Percentiles rank a stretch among this genome's conserved stretches.
phyloP scores from a whole-genome alignment of 2,797 vertebrate species.

The Clamator glandarius region DNA sequence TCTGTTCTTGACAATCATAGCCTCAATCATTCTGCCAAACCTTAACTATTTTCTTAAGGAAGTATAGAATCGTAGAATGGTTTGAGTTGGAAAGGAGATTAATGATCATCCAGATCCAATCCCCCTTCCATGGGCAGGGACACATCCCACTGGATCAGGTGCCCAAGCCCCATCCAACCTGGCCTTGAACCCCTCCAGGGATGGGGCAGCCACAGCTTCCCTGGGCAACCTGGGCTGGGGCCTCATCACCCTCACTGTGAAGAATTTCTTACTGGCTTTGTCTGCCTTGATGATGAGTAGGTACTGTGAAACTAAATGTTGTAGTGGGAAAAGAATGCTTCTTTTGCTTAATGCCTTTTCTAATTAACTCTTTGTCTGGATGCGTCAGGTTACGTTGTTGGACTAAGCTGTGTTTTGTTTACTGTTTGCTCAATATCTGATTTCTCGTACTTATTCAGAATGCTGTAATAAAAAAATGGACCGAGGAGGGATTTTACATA shows the following conservation, averaged over 20 bases:
- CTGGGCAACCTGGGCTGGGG: no score
- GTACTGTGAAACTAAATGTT: neutral
- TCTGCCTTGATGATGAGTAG: neutral
- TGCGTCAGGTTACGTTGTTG: neutral
- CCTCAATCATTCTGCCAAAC: neutral
- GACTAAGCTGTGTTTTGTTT: neutral
- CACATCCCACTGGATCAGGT: no score
- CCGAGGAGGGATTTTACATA: neutral
- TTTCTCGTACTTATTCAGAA: fast-evolving
- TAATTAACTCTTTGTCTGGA: neutral
- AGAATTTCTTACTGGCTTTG: neutral
- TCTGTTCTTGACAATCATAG: neutral
- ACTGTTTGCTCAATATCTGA: neutral
- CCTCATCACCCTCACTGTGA: no score
- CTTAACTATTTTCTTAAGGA: neutral
- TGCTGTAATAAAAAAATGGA: neutral
- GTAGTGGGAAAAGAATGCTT: neutral
- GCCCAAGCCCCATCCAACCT: no score
- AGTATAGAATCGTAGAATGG: no score
- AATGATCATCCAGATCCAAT: no score
- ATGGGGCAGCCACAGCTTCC: no score
- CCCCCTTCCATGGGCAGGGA: no score
- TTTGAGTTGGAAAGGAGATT: no score
- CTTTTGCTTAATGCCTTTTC: neutral
- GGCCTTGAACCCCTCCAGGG: no score